Evolutionary conservation across 2,113 vertebrate genomes (phyloP), one percentile per base, ranked within the genome.

Genomic region (Nanorana parkeri): DNA sequence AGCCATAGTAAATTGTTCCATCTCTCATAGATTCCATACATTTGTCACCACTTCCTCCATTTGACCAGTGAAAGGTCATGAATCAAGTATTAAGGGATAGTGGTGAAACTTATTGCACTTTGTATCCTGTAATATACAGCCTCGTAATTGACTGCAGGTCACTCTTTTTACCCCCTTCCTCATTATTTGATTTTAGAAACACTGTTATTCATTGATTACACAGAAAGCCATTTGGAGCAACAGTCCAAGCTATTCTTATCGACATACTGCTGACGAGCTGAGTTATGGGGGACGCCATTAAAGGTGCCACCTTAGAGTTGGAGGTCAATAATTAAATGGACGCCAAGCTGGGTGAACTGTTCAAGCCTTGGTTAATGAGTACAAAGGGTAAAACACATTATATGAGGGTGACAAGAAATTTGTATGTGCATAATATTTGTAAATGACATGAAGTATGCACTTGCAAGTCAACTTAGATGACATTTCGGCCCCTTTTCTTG

Each of bases 171-270:
- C 17, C 29, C 74, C 26, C 75, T 54, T 21, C 21, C 76, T 78
- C 64, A 61, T 78, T 78, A 78, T 78, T 65, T 67, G 63, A 78
- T 78, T 67, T 78, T 78, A 67, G 76, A 78, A 67, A 78, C 67
- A 78, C 76, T 67, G 76, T 78, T 67, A 78, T 67, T 67, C 51
- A 78, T 78, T 78, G 63, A 78, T 78, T 56, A 78, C 76, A 67
- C 26, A 65, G 63, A 78, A 78, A 65, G 63, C 75, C 63, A 66
- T 54, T 66, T 65, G 10, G 5, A 78, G 55, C 16, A 61, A 68
- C 67, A 72, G 69, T 47, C 67, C 67, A 23, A 68, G 67, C 36
- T 26, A 68, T 47, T 68, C 67, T 8, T 68, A 68, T 68, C 15
- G 67, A 68, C 67, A 51, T 17, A 15, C 5, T 17, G 20, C 41